Conservation (phyloP, 2,888 invertebrate species). For the Ectemnius lituratus region DNA sequence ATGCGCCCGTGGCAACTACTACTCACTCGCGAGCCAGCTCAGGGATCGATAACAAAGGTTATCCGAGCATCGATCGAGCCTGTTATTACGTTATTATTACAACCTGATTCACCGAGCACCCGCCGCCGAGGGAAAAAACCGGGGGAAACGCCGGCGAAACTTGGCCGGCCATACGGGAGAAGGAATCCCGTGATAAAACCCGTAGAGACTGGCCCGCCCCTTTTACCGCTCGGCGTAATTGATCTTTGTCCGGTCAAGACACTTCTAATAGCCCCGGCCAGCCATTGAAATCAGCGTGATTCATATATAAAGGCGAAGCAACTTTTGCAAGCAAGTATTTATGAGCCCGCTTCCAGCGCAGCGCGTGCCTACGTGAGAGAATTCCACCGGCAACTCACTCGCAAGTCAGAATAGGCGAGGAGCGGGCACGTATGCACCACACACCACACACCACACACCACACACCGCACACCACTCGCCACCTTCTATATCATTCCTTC, state of each 20-base stretch:
- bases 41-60: slow-evolving; percentile 64
- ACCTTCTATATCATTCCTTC: neutral
- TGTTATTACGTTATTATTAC: slow-evolving; percentile 60
- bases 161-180: too few relatives aligned
- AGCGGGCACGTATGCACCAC: too few relatives aligned
- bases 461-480: too few relatives aligned
- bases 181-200: neutral
- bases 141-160: too few relatives aligned
- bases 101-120: slow-evolving; percentile 34
- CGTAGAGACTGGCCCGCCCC: too few relatives aligned
- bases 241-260: too few relatives aligned
- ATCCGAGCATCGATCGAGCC: slow-evolving; percentile 48
- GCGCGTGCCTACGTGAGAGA: slow-evolving; percentile 2
- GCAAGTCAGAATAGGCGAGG: neutral
- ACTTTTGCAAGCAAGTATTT: neutral
- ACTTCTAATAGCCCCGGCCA: too few relatives aligned
- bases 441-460: too few relatives aligned
- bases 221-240: too few relatives aligned
- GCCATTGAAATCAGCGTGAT: too few relatives aligned
- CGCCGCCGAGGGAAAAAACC: too few relatives aligned
- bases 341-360: neutral
- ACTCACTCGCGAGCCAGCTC: slow-evolving; percentile 45
- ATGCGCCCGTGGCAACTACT: slow-evolving; percentile 55
- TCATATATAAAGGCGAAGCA: too few relatives aligned
- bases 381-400: neutral